Conservation (phyloP, 2,888 invertebrate species). For the Suillia variegata region DNA sequence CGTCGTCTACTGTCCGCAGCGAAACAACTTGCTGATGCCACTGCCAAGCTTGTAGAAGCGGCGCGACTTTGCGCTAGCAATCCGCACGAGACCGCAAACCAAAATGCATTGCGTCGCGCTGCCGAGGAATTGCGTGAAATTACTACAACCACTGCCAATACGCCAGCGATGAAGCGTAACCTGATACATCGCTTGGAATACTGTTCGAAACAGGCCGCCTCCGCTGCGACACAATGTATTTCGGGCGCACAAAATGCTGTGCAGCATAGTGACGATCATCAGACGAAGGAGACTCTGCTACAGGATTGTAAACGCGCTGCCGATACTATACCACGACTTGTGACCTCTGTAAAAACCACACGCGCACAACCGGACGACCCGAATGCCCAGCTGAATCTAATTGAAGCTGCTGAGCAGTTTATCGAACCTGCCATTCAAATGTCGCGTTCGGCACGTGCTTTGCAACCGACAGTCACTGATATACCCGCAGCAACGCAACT, state of each 20-base stretch:
- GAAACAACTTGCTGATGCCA: conserved; percentile 93
- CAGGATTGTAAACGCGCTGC: conserved; percentile 76
- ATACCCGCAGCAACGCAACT: conserved; percentile 78
- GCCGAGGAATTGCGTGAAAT: conserved; percentile 93
- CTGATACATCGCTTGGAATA: conserved; percentile 72
- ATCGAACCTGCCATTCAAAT: conserved; percentile 76
- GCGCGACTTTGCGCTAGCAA: conserved; percentile 89
- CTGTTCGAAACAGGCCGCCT: conserved; percentile 84
- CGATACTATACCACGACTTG: conserved; percentile 79
- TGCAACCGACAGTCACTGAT: conserved; percentile 82
- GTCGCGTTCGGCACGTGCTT: conserved; percentile 77
- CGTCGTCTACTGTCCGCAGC: conserved; percentile 91
- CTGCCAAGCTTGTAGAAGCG: conserved; percentile 95
- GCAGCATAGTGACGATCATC: conserved; percentile 67
- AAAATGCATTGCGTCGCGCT: conserved; percentile 82
- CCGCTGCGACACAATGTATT: conserved; percentile 89
- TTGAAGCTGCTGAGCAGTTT: conserved; percentile 84
- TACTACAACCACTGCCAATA: conserved; percentile 81
- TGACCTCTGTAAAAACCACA: conserved; percentile 78
- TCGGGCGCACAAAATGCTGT: conserved; percentile 84
- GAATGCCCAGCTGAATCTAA: conserved; percentile 77
- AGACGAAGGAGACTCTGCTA: conserved; percentile 72
- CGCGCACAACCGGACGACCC: conserved; percentile 73
- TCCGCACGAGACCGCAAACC: conserved; percentile 81
- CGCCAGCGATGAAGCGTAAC: conserved; percentile 75